phyloP scores from a whole-genome alignment of 2,113 vertebrate species.

The Albula glossodonta region DNA sequence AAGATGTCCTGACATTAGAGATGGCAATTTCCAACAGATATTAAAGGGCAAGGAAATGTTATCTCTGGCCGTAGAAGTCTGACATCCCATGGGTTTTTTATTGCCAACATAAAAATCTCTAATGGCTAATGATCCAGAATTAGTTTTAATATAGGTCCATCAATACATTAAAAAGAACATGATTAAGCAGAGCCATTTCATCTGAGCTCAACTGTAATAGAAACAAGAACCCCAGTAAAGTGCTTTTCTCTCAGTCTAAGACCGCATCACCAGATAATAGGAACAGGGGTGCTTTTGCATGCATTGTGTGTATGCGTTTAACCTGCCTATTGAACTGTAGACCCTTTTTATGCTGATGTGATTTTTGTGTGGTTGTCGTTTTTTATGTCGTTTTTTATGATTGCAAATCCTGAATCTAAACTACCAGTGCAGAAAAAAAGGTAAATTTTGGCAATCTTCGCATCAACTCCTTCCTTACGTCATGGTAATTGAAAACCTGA shows the following conservation, averaged over 20 bases:
- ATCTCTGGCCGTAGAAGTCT: conserved; percentile 38
- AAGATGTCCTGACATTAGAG: conserved; percentile 54
- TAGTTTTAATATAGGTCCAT: conserved; percentile 39
- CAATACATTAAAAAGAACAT: conserved; percentile 22
- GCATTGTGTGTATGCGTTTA: background rate
- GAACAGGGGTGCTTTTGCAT: background rate
- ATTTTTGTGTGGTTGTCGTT: no score
- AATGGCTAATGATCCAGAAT: conserved; percentile 49
- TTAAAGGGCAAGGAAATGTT: conserved; percentile 52
- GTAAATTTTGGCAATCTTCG: background rate
- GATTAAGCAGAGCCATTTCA: conserved; percentile 35
- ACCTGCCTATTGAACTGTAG: background rate
- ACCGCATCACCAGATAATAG: background rate
- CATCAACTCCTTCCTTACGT: background rate
- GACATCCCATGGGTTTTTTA: conserved; percentile 43
- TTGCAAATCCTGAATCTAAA: no score
- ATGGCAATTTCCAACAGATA: conserved; percentile 45
- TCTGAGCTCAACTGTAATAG: conserved; percentile 26
- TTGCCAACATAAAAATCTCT: conserved; percentile 51
- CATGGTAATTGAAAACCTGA: background rate
- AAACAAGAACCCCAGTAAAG: conserved; percentile 16
- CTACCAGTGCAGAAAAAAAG: no score
- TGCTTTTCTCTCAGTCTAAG: conserved; percentile 12
- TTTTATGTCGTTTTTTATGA: no score
- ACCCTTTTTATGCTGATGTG: background rate